Percentiles rank a stretch among this genome's conserved stretches.
phyloP scores from a whole-genome alignment of 2,888 invertebrate species.

The Pandemis heparana region DNA sequence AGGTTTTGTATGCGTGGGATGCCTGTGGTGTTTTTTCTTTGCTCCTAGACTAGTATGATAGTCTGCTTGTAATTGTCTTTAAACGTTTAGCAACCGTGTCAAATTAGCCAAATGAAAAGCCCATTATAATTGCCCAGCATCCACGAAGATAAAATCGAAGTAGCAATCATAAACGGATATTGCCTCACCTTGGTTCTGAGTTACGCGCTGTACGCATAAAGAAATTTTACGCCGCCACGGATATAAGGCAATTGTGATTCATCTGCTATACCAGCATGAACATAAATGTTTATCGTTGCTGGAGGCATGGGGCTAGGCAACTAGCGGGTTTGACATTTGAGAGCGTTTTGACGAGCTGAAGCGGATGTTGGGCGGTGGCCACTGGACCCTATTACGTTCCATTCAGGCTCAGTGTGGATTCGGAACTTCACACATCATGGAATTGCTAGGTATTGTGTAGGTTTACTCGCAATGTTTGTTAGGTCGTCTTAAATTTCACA shows the following conservation, averaged over 20 bases:
- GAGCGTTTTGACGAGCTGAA: background rate
- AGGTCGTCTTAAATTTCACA: too few relatives aligned
- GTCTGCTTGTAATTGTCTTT: background rate
- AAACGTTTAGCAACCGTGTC: background rate
- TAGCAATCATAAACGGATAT: constrained; percentile 26
- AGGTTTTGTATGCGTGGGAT: too few relatives aligned
- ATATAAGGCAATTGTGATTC: constrained; percentile 59
- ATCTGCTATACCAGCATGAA: constrained; percentile 54
- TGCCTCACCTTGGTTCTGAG: constrained; percentile 47
- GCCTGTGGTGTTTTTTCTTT: too few relatives aligned
- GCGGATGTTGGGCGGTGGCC: too few relatives aligned
- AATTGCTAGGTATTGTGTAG: too few relatives aligned
- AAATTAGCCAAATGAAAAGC: background rate
- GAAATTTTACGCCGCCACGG: constrained; percentile 54
- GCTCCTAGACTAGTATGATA: too few relatives aligned
- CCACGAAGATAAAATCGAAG: constrained; percentile 1
- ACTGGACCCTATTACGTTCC: too few relatives aligned
- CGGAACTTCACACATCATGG: too few relatives aligned
- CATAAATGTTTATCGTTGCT: constrained; percentile 59
- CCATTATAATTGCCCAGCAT: background rate
- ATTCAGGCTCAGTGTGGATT: too few relatives aligned
- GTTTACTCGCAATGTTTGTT: too few relatives aligned
- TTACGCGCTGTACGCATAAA: constrained; percentile 51
- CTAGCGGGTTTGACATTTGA: background rate
- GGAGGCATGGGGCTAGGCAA: constrained; percentile 45